Evolutionary conservation across 2,888 invertebrate species (phyloP), one percentile per base, ranked within the genome.

Genomic region (Rutpela maculata): DNA sequence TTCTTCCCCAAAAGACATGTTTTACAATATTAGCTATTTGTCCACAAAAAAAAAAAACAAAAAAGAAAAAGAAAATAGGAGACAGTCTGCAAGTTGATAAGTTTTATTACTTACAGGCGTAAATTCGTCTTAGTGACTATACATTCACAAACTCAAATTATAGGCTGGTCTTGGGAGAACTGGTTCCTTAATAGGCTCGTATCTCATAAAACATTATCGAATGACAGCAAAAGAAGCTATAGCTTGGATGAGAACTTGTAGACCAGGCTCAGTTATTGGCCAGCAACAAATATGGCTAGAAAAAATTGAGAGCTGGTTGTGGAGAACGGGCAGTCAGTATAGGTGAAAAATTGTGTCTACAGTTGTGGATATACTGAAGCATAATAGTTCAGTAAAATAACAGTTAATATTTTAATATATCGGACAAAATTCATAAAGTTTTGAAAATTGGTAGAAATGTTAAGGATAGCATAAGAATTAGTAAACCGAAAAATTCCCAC

Each of bases 111-210:
- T 35, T 7, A 35, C 7, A 35, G 31, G 31, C 31, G 7, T 35
- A 35, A 35, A 9, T 35, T 35, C 31, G 31, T 35, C 9, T 5
- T 35, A 35, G 0, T 3, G 31, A 6, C 43, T 43, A 15, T 43
- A 15, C 0, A 3, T 43, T 43, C 22, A 15, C 5, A 63, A 65
- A 35, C 1, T 1, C 60, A 60, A 55, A 67, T 55, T 19, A 6
- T 86, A 93, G 94, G 97, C 98, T 90, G 97, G 97, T 85, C 92
- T 98, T 84, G 98, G 97, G 76, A 92, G 98, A 87, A 98, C 98
- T 73, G 97, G 97, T 11, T 95, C 96, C 26, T 90, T 98, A 81
- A 97, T 98, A 84, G 97, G 95, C 35, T 95, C 95, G 88, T 97
- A 96, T 89, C 92, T 98, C 81, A 96, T 98, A 90, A 97, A 97